Evolutionary conservation across 2,888 invertebrate genomes (phyloP), one percentile per base, ranked within the genome.

Genomic region (Ichneumon xanthorius): DNA sequence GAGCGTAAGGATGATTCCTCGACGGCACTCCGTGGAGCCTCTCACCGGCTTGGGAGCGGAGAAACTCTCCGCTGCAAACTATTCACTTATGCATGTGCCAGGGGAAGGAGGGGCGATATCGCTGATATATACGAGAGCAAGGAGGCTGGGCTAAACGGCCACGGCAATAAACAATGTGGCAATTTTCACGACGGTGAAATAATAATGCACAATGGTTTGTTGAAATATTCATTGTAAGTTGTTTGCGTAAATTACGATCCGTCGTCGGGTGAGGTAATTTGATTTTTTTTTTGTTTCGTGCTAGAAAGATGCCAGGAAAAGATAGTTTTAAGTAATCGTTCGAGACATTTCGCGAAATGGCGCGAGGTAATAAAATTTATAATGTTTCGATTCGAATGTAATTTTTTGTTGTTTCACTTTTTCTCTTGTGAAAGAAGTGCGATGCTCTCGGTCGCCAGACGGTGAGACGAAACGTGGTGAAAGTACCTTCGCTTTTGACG

Each of bases 401-500:
- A 14, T 48, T 26, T 58, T 53, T 58, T 22, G 22, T 55, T 61
- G 30, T 61, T 26, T 16, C 0, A 30, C 11, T 16, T 16, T 6
- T 63, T 16, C 30, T 30, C 63, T 33, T 16, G 30, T 33, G 63
- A 63, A 63, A 30, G 30, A 33, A 4, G 33, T 16, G 5, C n/a
- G 16, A 16, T 16, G 26, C 33, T 63, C 33, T 63, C 63, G 33
- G 16, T 33, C 11, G 26, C 63, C 30, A 63, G 63, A 63, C 63
- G 63, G 63, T n/a, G 63, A 30, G 63, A 63, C 33, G 33, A 33
- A 71, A 63, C 77, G 65, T 79, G 90, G 90, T 88, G 91, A 91
- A 92, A 92, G 91, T 92, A 87, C 73, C 81, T 76, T 70, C 53
- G 58, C 65, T 89, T 89, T 89, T 92, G 91, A 92, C 90, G 87